A percentile compares a stretch with the other conserved stretches of the same genome.
Evolutionary conservation across 2,797 vertebrate genomes (phyloP).

Genomic region (Clamator glandarius): DNA sequence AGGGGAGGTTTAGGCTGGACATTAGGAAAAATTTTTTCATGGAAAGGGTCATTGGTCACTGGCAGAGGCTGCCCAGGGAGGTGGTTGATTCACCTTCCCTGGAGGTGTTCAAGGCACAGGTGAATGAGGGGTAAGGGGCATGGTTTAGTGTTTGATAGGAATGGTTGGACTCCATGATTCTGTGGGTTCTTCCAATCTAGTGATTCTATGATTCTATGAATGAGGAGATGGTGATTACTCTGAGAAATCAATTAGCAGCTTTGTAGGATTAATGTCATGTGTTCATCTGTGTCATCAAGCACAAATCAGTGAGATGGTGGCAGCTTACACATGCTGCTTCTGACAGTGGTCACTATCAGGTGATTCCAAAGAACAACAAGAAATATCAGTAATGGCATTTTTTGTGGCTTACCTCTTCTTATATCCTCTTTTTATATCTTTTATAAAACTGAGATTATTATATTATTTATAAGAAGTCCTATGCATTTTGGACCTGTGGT

Average conservation of each 20-base stretch:
- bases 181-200: too few species aligned
- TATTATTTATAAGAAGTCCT: neutral
- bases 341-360: neutral
- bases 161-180: too few species aligned
- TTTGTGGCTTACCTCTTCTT: neutral
- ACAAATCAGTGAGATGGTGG: neutral
- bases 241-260: neutral
- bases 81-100: too few species aligned
- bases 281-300: neutral
- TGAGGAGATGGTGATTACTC: neutral
- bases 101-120: too few species aligned
- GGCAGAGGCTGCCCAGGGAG: too few species aligned
- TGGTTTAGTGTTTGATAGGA: too few species aligned
- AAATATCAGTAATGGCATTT: neutral
- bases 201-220: too few species aligned
- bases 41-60: too few species aligned
- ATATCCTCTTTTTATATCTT: too few species aligned
- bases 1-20: too few species aligned
- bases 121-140: too few species aligned
- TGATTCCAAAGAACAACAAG: neutral
- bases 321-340: neutral
- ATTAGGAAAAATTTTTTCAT: too few species aligned
- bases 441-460: accelerated
- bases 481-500: neutral
- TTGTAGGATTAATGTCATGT: neutral